Percentiles rank a stretch among this genome's conserved stretches.
phyloP scores from a whole-genome alignment of 2,113 vertebrate species.

The Chamaetylas fuelleborni region DNA sequence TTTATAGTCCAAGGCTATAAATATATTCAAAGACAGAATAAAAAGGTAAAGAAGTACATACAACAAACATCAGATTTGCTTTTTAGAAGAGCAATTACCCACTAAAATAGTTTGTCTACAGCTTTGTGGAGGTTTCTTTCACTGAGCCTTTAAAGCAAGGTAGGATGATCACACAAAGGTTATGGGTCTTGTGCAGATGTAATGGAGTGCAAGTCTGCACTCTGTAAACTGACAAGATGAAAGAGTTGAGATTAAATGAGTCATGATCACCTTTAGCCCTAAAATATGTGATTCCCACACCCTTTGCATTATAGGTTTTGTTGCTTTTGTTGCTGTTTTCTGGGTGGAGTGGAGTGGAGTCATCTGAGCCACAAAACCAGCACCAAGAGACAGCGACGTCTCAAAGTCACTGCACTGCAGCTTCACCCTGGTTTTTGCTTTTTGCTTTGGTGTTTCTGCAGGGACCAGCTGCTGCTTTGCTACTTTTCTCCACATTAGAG shows the following conservation, averaged over 20 bases:
- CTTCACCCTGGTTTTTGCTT: neutral
- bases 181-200: neutral
- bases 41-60: neutral
- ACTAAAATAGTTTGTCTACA: neutral
- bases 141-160: neutral
- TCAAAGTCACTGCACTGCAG: neutral
- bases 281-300: neutral
- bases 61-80: neutral
- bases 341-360: neutral
- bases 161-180: neutral
- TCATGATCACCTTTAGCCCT: neutral
- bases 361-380: neutral
- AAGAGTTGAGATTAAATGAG: neutral
- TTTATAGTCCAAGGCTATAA: neutral
- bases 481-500: neutral
- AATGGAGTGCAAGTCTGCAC: neutral
- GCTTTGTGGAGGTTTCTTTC: neutral
- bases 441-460: neutral
- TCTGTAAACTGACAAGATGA: neutral
- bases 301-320: neutral
- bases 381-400: fast-evolving
- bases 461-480: neutral
- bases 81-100: neutral
- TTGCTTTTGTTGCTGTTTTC: neutral
- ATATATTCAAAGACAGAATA: neutral